A percentile compares a stretch with the other conserved stretches of the same genome.
Conservation (phyloP, 2,113 vertebrate genomes). For the Carettochelys insculpta region DNA sequence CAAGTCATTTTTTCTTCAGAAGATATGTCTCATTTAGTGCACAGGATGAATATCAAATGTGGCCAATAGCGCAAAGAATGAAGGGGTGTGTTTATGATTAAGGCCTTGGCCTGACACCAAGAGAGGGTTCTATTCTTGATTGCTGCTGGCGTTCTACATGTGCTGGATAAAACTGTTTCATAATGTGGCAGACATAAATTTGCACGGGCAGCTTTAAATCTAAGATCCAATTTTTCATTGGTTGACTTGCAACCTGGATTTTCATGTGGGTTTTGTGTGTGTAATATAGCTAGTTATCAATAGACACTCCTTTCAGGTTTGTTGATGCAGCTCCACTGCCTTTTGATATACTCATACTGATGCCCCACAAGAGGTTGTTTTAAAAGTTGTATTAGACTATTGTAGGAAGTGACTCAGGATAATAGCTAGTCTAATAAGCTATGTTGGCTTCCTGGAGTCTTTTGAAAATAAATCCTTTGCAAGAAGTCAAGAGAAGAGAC, state of each 20-base stretch:
- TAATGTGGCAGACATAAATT: neutral
- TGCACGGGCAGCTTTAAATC: neutral
- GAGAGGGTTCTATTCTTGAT: neutral
- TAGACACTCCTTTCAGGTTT: neutral
- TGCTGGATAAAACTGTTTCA: neutral
- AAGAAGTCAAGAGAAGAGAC: conserved; percentile 27
- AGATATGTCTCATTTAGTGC: neutral
- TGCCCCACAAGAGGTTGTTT: conserved; percentile 4
- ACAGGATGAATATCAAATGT: neutral
- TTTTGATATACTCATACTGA: neutral
- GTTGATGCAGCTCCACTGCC: neutral
- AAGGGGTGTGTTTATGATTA: neutral
- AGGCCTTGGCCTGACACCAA: neutral
- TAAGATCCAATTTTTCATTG: neutral
- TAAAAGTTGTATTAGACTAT: conserved; percentile 28
- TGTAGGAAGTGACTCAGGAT: conserved; percentile 58
- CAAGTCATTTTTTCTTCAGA: neutral
- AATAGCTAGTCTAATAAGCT: conserved; percentile 44
- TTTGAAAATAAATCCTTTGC: conserved; percentile 56
- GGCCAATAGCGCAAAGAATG: neutral
- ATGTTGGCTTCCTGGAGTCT: conserved; percentile 45
- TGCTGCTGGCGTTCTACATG: neutral
- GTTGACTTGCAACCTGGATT: neutral
- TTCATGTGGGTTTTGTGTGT: neutral
- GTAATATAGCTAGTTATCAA: neutral